These are phyloP conservation scores for Myotis findleyi DNA, from an alignment of 2,797 vertebrate genomes.

Conservation along the genomic window DNA sequence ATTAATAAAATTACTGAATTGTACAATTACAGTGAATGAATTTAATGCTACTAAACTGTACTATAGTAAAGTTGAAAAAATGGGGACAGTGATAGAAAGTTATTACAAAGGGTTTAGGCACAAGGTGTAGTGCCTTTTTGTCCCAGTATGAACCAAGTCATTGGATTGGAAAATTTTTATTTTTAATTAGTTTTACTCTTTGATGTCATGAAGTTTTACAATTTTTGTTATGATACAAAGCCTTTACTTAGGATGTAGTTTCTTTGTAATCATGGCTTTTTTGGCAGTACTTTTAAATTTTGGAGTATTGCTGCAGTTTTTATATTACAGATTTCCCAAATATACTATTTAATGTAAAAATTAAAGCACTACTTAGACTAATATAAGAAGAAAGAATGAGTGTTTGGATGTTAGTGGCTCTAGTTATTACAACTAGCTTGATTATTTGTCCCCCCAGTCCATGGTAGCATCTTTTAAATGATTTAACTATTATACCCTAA, in stretches of 20 bases:
- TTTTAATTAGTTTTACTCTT: conserved; percentile 51
- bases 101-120: neutral
- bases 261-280: neutral
- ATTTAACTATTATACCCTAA: neutral
- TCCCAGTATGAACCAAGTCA: neutral
- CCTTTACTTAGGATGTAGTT: neutral
- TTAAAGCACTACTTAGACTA: conserved; percentile 12
- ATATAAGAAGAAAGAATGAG: neutral
- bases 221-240: neutral
- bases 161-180: neutral
- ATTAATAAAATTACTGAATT: neutral
- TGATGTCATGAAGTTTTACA: neutral
- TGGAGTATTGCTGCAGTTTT: neutral
- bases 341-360: conserved; percentile 16
- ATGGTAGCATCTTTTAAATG: neutral
- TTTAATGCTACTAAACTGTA: neutral
- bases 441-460: neutral
- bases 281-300: conserved; percentile 14
- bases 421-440: neutral
- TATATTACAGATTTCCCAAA: conserved; percentile 10
- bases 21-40: neutral
- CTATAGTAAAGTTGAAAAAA: neutral
- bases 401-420: neutral
- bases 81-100: neutral
- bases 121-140: neutral